Evolutionary conservation across 2,888 invertebrate genomes (phyloP).

Genomic region (Drosophila pseudotakahashii): DNA sequence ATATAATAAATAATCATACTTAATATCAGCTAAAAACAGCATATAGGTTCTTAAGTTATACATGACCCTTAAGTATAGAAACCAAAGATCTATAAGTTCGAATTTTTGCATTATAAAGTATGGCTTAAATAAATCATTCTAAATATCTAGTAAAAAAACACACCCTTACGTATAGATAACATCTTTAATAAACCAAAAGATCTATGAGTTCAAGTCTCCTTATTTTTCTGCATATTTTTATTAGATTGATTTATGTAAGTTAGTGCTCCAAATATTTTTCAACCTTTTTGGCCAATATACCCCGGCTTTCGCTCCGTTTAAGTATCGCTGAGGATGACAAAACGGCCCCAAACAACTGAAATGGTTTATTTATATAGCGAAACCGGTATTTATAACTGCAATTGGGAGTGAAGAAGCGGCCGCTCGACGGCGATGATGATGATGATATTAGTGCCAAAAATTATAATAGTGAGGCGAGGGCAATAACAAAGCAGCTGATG

Average conservation of each 20-base stretch:
- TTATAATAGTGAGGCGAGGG: slow-evolving; percentile 48
- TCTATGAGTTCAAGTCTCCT: not conserved
- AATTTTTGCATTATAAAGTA: too few species aligned
- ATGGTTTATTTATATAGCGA: slow-evolving; percentile 44
- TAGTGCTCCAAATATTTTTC: not conserved
- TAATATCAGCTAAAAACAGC: too few species aligned
- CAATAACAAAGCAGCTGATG: slow-evolving; percentile 63
- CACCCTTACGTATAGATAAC: too few species aligned
- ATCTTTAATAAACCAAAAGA: too few species aligned
- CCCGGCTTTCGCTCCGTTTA: slow-evolving; percentile 18
- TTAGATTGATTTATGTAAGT: not conserved
- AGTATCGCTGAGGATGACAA: slow-evolving; percentile 21
- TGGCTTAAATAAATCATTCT: too few species aligned
- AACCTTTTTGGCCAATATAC: slow-evolving; percentile 35
- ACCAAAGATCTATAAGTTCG: too few species aligned
- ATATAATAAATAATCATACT: too few species aligned
- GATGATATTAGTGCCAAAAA: slow-evolving; percentile 73
- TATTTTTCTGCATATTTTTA: not conserved
- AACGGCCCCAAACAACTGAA: slow-evolving; percentile 20
- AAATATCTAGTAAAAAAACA: too few species aligned
- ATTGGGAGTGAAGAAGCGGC: slow-evolving; percentile 45
- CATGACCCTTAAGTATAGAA: too few species aligned
- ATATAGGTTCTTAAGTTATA: too few species aligned
- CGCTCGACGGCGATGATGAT: slow-evolving; percentile 10
- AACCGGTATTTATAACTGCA: slow-evolving; percentile 79